phyloP scores from a whole-genome alignment of 2,113 vertebrate genomes.

The Callipepla californica region DNA sequence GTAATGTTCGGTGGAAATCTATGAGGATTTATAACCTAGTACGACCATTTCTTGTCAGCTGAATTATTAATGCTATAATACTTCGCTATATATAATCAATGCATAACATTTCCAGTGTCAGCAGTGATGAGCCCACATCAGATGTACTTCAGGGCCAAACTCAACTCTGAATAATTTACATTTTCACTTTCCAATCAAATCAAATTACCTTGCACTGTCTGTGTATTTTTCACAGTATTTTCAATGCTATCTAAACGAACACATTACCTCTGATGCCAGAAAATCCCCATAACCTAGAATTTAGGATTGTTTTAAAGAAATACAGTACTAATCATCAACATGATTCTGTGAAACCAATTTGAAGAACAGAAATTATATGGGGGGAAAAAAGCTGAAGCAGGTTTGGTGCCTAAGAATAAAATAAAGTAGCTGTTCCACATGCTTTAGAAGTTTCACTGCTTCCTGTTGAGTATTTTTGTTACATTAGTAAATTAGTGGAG shows the following conservation, averaged over 20 bases:
- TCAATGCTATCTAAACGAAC: not conserved
- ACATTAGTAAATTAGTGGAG: not conserved
- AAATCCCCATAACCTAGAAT: not conserved
- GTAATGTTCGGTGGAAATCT: not conserved
- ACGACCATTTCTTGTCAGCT: not conserved
- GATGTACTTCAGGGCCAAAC: not conserved
- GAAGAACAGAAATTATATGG: conserved; percentile 1
- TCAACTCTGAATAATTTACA: not conserved
- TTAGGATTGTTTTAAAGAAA: not conserved
- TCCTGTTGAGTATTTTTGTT: not conserved
- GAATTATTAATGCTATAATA: conserved; percentile 44
- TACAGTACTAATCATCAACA: not conserved
- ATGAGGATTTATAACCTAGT: not conserved
- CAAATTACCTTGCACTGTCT: not conserved
- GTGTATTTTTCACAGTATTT: not conserved
- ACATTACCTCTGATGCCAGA: not conserved
- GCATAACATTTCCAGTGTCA: not conserved
- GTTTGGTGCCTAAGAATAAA: not conserved
- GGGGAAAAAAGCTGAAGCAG: not conserved
- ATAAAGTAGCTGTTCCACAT: not conserved
- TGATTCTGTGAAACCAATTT: not conserved
- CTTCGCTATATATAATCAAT: conserved; percentile 31
- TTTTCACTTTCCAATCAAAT: not conserved
- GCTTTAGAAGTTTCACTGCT: not conserved
- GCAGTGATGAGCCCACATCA: not conserved